Evolutionary conservation across 2,113 vertebrate genomes (phyloP), one percentile per base, ranked within the genome.

Genomic region (Hippopotamus amphibius): DNA sequence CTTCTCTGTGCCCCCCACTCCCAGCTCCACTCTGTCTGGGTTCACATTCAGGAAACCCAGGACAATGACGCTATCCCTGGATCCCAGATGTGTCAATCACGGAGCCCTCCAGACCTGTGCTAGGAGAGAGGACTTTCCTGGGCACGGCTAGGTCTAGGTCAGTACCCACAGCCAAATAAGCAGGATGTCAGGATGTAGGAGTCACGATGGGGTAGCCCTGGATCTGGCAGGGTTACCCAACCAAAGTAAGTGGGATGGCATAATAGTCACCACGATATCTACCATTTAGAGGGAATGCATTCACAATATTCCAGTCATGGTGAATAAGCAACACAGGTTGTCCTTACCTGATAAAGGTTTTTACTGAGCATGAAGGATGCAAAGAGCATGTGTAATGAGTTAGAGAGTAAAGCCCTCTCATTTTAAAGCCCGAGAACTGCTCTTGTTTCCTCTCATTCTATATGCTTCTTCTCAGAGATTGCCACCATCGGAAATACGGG

Each of bases 331-430:
- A 6, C 9, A 2, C 1, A 2, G 3, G 2, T 16, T 14, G 0
- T 11, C n/a, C 28, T 41, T 6, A 50, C 6, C 14, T 48, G 22
- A 28, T 19, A 22, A 4, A 83, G 13, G 2, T 13, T 7, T 10
- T 57, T 17, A 14, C 21, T 28, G 28, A 61, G 10, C n/a, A 7
- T n/a, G 21, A 28, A 82, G 7, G 19, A 28, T 1, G 7, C 12
- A 13, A 9, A 15, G 30, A 7, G n/a, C 1, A 1, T 1, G 9
- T 13, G 24, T 8, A n/a, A 16, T 8, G 1, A 50, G 7, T 7
- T 0, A 15, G 26, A 74, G 11, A 16, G 22, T 6, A 13, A 30
- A 5, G 2, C 48, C 0, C 7, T 21, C 12, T 16, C 2, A 8
- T 53, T 21, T 41, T 10, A 12, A 77, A 85, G 9, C 2, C 8